A percentile compares a stretch with the other conserved stretches of the same genome.
Evolutionary conservation across 2,113 vertebrate species (phyloP).

Genomic region (Vulpes vulpes): DNA sequence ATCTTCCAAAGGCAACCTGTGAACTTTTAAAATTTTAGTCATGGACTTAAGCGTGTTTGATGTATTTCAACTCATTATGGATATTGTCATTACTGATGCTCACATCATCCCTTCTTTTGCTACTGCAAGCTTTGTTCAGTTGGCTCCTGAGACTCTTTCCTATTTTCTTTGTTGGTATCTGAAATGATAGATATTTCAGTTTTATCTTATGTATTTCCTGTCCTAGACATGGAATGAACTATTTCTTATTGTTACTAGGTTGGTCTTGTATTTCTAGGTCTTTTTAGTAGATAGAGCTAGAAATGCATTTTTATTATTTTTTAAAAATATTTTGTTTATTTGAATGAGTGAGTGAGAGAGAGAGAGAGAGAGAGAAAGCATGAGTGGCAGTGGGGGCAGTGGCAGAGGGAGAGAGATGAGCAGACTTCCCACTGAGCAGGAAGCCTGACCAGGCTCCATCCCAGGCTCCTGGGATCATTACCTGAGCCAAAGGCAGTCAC

Average conservation of each 20-base stretch:
- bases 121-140: background rate
- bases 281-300: conserved; percentile 20
- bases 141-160: background rate
- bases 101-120: background rate
- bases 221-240: background rate
- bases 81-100: background rate
- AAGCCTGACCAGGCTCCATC: background rate
- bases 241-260: background rate
- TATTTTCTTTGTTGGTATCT: background rate
- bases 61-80: background rate
- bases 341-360: background rate
- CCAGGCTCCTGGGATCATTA: background rate
- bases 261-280: background rate
- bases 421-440: too few relatives aligned
- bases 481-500: background rate
- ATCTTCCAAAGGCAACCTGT: conserved; percentile 9
- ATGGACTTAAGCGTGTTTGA: background rate
- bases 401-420: background rate
- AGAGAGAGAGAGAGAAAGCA: too few relatives aligned
- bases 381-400: background rate
- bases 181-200: background rate
- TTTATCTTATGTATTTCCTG: background rate
- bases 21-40: background rate
- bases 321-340: background rate
- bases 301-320: background rate